These are phyloP conservation scores for Albula glossodonta DNA, from an alignment of 2,113 vertebrate genomes.

Conservation along the genomic window DNA sequence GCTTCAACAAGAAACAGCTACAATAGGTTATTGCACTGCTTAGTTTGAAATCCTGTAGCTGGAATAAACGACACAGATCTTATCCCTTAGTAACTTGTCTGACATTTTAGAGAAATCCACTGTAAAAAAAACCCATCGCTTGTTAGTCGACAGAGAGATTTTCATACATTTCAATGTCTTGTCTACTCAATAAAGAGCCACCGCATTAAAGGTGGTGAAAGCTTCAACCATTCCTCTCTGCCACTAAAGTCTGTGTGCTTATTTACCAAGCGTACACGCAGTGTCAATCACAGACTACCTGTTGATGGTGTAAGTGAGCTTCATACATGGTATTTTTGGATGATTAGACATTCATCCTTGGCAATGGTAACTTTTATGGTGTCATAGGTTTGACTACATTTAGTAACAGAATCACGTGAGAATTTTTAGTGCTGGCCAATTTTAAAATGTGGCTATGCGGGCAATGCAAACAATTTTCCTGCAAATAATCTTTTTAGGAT, in stretches of 20 bases:
- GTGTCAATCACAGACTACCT: not conserved
- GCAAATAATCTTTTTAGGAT: not conserved
- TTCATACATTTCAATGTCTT: not conserved
- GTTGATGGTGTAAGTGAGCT: not conserved
- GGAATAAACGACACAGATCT: not conserved
- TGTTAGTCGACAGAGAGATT: not conserved
- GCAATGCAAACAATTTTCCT: not conserved
- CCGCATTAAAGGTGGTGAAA: too few relatives aligned
- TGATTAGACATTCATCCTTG: not conserved
- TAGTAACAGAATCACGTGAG: not conserved
- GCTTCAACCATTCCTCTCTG: not conserved
- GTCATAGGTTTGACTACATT: not conserved
- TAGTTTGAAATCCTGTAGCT: too few relatives aligned
- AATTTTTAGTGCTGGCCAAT: not conserved
- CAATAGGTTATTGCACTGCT: not conserved
- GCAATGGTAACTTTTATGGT: not conserved
- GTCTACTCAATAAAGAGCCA: not conserved
- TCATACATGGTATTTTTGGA: not conserved
- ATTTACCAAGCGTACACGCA: not conserved
- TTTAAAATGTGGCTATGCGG: not conserved
- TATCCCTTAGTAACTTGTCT: not conserved
- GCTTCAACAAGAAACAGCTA: not conserved
- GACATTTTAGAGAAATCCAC: not conserved
- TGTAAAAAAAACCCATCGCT: not conserved
- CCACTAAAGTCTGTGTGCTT: not conserved